These are phyloP conservation scores for Phengaris arion DNA, from an alignment of 2,888 invertebrate species.

Conservation along the genomic window DNA sequence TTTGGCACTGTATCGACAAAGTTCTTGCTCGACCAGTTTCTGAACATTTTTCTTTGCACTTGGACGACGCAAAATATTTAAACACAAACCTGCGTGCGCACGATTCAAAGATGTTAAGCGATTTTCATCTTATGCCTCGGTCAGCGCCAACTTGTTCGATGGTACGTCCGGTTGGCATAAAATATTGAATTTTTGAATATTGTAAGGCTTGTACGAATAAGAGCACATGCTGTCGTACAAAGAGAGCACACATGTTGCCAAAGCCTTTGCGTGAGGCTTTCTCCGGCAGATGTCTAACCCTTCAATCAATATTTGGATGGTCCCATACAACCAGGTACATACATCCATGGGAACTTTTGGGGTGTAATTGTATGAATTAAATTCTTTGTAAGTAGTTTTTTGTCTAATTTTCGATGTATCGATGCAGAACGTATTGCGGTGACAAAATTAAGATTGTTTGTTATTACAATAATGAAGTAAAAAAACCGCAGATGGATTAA, in stretches of 20 bases:
- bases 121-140: no score
- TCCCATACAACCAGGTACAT: slow-evolving; percentile 41
- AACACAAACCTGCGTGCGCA: no score
- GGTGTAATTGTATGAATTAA: slow-evolving; percentile 10
- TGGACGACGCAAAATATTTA: no score
- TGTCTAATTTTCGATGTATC: slow-evolving; percentile 2
- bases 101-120: no score
- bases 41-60: no score
- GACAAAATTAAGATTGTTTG: neutral
- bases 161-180: no score
- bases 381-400: neutral
- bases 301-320: slow-evolving; percentile 78
- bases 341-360: neutral
- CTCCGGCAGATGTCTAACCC: slow-evolving; percentile 71
- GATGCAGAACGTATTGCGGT: neutral
- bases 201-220: neutral
- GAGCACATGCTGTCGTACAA: slow-evolving; percentile 50
- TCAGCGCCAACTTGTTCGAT: no score
- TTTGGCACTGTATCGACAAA: no score
- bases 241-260: slow-evolving; percentile 56
- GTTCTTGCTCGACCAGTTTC: no score
- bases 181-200: no score
- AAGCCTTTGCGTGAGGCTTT: slow-evolving; percentile 61
- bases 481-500: no score
- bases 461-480: no score